A percentile compares a stretch with the other conserved stretches of the same genome.
Conservation (phyloP, 2,797 vertebrate genomes). For the Gallinago nigripennis region DNA sequence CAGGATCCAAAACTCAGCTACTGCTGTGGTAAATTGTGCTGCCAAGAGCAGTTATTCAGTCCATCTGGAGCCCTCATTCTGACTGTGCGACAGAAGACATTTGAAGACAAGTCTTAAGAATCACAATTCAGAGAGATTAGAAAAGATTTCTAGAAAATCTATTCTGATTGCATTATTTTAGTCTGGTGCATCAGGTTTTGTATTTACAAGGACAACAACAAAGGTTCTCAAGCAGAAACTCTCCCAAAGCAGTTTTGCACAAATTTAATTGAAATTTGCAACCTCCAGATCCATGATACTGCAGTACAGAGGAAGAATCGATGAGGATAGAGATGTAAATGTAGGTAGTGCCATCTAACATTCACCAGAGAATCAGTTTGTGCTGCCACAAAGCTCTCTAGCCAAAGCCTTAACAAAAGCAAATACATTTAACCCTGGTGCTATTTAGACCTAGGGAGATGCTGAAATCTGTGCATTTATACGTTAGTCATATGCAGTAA, state of each 20-base stretch:
- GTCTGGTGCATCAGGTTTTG: not conserved
- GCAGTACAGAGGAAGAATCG: not conserved
- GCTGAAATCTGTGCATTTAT: not conserved
- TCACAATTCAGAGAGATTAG: not conserved
- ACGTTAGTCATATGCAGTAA: not conserved
- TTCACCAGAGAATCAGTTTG: not conserved
- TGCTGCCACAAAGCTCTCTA: not conserved
- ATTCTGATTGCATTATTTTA: not conserved
- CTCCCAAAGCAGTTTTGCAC: not conserved
- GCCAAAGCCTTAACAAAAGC: not conserved
- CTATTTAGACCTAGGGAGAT: not conserved
- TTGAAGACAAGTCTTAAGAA: not conserved
- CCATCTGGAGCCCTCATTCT: not conserved
- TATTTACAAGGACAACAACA: not conserved
- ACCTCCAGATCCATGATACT: not conserved
- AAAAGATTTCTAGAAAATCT: not conserved
- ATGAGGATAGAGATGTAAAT: not conserved
- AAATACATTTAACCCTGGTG: not conserved
- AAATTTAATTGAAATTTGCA: not conserved
- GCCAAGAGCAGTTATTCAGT: not conserved
- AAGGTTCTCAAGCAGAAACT: not conserved
- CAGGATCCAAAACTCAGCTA: not conserved
- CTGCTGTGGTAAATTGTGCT: not conserved
- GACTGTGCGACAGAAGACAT: not conserved
- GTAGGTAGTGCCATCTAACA: not conserved